Conservation (phyloP, 1,140 invertebrate genomes). For the Drosophila azteca region DNA sequence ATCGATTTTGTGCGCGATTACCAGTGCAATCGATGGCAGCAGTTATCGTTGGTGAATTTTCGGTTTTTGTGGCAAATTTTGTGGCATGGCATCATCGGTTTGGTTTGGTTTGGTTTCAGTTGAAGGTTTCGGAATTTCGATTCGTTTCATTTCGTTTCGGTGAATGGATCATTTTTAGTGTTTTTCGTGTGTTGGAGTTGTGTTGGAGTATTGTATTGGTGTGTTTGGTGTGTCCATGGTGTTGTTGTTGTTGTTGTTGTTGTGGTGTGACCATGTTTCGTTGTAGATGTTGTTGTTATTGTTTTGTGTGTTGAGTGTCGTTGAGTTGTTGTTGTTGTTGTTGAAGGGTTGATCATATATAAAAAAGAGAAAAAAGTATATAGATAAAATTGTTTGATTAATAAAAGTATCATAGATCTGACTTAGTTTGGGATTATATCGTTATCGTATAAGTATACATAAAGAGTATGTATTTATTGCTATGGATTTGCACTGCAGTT, state of each 20-base stretch:
- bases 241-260: constrained; percentile 35
- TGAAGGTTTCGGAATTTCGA: constrained; percentile 1
- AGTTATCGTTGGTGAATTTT: constrained; percentile 38
- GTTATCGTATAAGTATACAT: constrained; percentile 32
- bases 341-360: constrained; percentile 63
- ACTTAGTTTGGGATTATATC: constrained; percentile 35
- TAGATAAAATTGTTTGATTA: constrained; percentile 74
- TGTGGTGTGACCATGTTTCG: constrained; percentile 46
- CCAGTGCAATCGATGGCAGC: constrained; percentile 43
- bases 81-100: constrained; percentile 53
- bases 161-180: constrained; percentile 82
- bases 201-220: constrained; percentile 13
- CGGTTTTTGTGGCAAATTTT: constrained; percentile 40
- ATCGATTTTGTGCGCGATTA: constrained; percentile 37
- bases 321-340: constrained; percentile 53
- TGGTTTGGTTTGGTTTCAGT: constrained; percentile 37
- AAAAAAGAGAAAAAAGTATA: constrained; percentile 77
- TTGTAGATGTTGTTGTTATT: constrained; percentile 40
- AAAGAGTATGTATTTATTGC: constrained; percentile 34
- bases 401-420: constrained; percentile 57
- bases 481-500: constrained; percentile 41
- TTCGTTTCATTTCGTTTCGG: constrained; percentile 31
- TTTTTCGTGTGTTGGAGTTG: constrained; percentile 63
- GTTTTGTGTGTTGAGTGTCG: constrained; percentile 50
- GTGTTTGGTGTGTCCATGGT: constrained; percentile 38